Conservation (phyloP, 2,888 invertebrate species). For the Drosophila picticornis region DNA sequence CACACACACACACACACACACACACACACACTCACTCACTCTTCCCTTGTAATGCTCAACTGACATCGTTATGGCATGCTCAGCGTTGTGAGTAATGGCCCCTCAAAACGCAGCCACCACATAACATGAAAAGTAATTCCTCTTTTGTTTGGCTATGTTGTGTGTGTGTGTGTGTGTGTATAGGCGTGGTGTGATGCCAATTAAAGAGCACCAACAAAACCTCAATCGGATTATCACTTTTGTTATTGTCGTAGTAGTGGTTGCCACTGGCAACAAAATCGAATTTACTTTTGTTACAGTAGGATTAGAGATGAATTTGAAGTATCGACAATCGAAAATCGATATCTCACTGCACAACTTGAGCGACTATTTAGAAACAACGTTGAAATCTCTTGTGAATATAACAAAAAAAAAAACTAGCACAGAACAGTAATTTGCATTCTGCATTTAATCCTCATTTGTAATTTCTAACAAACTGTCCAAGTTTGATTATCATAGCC, state of each 20-base stretch:
- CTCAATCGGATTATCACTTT: slow-evolving; percentile 78
- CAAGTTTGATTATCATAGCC: slow-evolving; percentile 2
- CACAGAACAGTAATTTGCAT: background rate
- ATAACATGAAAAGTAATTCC: slow-evolving; percentile 71
- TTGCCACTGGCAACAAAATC: slow-evolving; percentile 50
- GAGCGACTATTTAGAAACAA: background rate
- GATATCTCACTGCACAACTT: background rate
- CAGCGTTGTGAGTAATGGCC: slow-evolving; percentile 71
- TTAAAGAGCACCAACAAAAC: slow-evolving; percentile 64
- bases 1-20: background rate
- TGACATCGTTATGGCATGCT: slow-evolving; percentile 28
- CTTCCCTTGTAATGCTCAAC: slow-evolving; percentile 5
- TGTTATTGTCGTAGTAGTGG: slow-evolving; percentile 9
- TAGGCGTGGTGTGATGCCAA: slow-evolving; percentile 51
- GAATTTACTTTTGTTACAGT: slow-evolving; percentile 31
- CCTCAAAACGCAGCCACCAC: slow-evolving; percentile 76
- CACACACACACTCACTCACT: background rate
- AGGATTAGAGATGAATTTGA: background rate
- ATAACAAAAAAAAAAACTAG: background rate
- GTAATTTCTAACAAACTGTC: background rate
- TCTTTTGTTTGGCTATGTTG: slow-evolving; percentile 64
- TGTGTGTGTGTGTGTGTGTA: slow-evolving; percentile 5
- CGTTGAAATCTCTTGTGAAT: background rate
- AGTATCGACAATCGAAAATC: background rate
- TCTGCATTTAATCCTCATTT: background rate